Base-by-base conservation (phyloP, 2,888 invertebrate species). In the Cactoblastis cactorum region DNA sequence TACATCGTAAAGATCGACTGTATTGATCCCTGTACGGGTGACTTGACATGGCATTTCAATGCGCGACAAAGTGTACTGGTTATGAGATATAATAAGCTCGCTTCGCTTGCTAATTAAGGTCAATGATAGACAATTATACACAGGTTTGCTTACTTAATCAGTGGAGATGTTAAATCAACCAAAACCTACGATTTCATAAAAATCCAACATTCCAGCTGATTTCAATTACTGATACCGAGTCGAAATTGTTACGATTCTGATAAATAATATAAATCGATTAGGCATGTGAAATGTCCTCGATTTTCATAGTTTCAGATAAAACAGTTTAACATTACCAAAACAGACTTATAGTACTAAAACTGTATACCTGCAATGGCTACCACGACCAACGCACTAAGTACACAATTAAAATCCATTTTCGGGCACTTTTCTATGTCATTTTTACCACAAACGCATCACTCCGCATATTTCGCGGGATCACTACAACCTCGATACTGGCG, bases 401-500 rank as follows among this genome's bases (percentile, higher is more conserved):
- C 19, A 28, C 28, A 43, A 28, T 28, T 28, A 3, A 28, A 28
- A 28, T 28, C 28, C 43, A 43, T 43, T 15, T 9, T 8, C 14
- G 4, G n/a, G 4, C 50, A 53, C 43, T 37, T 17, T 35, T 14
- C 43, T 43, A 43, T 9, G 28, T 15, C 43, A 43, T 28, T 43
- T 43, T 38, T 18, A 1, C 28, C 43, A 17, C 43, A 9, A 8
- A 43, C 11, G 28, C 28, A 32, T 32, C 11, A 43, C 28, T 9
- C 38, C 47, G n/a, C 37, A n/a, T 14, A 24, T n/a, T 1, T n/a
- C 49, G n/a, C 8, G 37, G 11, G 14, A 33, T 49, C n/a, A 22
- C 28, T 28, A 37, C 53, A 51, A 48, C 59, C 58, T 53, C 56
- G 61, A 41, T 49, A 17, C 50, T 45, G 8, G 50, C 53, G 59